Evolutionary conservation across 2,888 invertebrate species (phyloP).

Genomic region (Formica aserva): DNA sequence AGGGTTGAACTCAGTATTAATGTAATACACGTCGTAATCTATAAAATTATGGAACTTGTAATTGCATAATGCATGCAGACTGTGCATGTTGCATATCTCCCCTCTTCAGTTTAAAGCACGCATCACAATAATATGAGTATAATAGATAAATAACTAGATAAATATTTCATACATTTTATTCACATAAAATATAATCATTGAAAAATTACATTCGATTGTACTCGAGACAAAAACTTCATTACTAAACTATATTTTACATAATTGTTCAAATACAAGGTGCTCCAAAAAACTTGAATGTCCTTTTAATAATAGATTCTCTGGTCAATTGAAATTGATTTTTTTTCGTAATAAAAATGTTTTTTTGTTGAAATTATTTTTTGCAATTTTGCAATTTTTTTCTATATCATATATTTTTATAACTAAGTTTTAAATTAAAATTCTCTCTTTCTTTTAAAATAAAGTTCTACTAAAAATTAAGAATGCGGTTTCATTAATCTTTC

Average conservation of each 20-base stretch:
- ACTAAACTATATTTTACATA: background rate
- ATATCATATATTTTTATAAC: background rate
- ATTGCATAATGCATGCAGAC: conserved; percentile 13
- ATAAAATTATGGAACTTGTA: conserved; percentile 42
- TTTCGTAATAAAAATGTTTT: background rate
- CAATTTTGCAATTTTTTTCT: background rate
- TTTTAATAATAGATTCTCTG: background rate
- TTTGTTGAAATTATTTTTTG: background rate
- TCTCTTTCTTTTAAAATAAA: background rate
- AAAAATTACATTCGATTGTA: background rate
- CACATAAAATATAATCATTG: background rate
- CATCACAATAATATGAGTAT: background rate
- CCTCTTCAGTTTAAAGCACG: background rate
- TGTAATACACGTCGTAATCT: conserved; percentile 23
- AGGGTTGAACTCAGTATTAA: conserved; percentile 34
- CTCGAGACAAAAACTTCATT: background rate
- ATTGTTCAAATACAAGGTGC: background rate
- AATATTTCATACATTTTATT: background rate
- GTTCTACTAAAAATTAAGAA: background rate
- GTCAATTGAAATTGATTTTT: background rate
- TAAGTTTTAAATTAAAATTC: background rate
- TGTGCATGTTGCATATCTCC: background rate
- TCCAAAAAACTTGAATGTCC: background rate
- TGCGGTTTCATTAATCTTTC: background rate
- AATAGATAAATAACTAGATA: background rate